phyloP scores from a whole-genome alignment of 2,797 vertebrate species.

The Myoxocephalus aenaeus region DNA sequence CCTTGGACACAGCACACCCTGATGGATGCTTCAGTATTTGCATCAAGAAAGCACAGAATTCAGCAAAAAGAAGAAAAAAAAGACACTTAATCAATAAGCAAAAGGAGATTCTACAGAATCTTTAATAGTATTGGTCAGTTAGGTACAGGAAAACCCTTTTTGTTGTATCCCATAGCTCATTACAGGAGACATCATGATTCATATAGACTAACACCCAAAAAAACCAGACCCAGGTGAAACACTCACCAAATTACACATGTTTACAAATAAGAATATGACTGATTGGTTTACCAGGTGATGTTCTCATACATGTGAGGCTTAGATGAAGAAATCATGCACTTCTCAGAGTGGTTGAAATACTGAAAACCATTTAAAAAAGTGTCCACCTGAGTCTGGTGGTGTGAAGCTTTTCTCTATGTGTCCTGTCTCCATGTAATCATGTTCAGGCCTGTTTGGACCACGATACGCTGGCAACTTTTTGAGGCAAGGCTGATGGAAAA shows the following conservation, averaged over 20 bases:
- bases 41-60: neutral
- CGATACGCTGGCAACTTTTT: constrained; percentile 69
- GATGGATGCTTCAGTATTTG: constrained; percentile 48
- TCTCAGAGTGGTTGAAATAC: constrained; percentile 58
- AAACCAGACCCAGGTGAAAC: constrained; percentile 67
- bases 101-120: constrained; percentile 53
- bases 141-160: constrained; percentile 68
- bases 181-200: constrained; percentile 59
- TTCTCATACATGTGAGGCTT: constrained; percentile 28
- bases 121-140: constrained; percentile 77
- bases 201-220: constrained; percentile 56
- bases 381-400: constrained; percentile 62
- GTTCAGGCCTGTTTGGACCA: constrained; percentile 63
- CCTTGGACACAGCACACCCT: constrained; percentile 60
- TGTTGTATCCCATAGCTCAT: constrained; percentile 64
- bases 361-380: constrained; percentile 48
- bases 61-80: neutral
- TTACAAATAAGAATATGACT: constrained; percentile 46
- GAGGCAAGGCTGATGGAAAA: constrained; percentile 69
- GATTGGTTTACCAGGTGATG: constrained; percentile 34
- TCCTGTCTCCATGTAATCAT: constrained; percentile 60
- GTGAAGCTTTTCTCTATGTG: constrained; percentile 53
- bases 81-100: neutral
- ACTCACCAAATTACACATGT: constrained; percentile 37
- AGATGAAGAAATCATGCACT: constrained; percentile 47